Base-by-base conservation (phyloP, 2,888 invertebrate species). In the Brachyopa scutellaris region DNA sequence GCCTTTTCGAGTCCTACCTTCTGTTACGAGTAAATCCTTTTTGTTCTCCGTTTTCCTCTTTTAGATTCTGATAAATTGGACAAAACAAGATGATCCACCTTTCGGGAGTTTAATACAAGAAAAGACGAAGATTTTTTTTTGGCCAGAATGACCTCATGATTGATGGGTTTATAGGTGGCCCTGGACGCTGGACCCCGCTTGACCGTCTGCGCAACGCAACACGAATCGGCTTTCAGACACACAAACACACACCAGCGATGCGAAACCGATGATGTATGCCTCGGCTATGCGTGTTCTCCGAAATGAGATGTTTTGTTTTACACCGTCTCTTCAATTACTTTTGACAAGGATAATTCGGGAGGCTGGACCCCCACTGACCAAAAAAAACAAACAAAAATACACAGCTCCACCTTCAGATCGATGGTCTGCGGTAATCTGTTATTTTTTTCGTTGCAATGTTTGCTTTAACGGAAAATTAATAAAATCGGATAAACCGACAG, bases 331-430 rank as follows among this genome's bases (percentile, higher is more conserved):
- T 51, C 80, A 80, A 80, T 80, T 80, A 80, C 57, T 80, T 64
- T 76, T 80, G 80, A 80, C 80, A 80, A 80, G 80, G 80, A 80
- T 80, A 76, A 74, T 74, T 69, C 76, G 76, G 76, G 67, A 76
- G 69, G 74, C 67, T 47, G 61, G 62, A 69, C 49, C 74, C 69
- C 76, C 57, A 55, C 61, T 26, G 72, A 38, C 21, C 59, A 19
- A 8, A 7, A 17, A 23, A 33, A 3, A 26, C 26, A 26, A 26
- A 9, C 2, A 15, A 1, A 15, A 51, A 31, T 11, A 15, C 9
- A 17, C 15, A 15, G 9, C 1, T 21, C 40, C 5, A 26, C 6
- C 42, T 59, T 7, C 15, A 15, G 23, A 64, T 49, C 62, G 53
- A 49, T 38, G 11, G 53, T 19, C 40, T 7, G 29, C 26, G 26